Base-by-base conservation (phyloP, 2,888 invertebrate species). In the Trachelus troglodyta region DNA sequence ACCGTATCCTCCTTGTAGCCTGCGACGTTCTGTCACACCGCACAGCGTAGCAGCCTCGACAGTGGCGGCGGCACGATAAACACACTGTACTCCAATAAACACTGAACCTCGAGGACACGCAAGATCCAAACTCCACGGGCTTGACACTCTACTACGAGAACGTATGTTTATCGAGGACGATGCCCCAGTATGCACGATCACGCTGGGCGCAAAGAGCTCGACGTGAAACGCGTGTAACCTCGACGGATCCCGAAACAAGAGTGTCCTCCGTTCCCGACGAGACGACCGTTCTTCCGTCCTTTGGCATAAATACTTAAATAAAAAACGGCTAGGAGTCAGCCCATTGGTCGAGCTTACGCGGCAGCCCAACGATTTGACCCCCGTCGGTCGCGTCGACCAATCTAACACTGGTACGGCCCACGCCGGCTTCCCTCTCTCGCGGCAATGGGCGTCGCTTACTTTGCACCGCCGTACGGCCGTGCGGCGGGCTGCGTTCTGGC, bases 201-300 rank as follows among this genome's bases (percentile, higher is more conserved):
- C 79, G 79, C 77, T 73, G 75, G 69, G 37, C 80, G 85, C 31
- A 15, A 34, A 9, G 31, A 71, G 34, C 71, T 71, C 33, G 33
- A 71, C 81, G 82, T 56, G 82, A 85, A 82, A 86, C 87, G 87
- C 89, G 89, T 90, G 87, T 85, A 86, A 85, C 89, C 86, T 86
- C 87, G 84, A 87, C 89, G 88, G 87, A 88, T 87, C 89, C 88
- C 90, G 87, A 88, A 89, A 87, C 90, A 87, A 89, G 89, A 91
- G 89, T 91, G 90, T 88, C 88, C 88, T 89, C 88, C 79, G 83
- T 81, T 56, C 80, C 82, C 83, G 83, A 80, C 83, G 85, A 83
- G 80, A 80, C 86, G 81, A 81, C 77, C 80, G 80, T 79, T 81
- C 79, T 82, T 80, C 81, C 79, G 79, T 80, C 81, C 79, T 80